A percentile compares a stretch with the other conserved stretches of the same genome.
Evolutionary conservation across 1,140 invertebrate genomes (phyloP).

Genomic region (Aphis craccivora): DNA sequence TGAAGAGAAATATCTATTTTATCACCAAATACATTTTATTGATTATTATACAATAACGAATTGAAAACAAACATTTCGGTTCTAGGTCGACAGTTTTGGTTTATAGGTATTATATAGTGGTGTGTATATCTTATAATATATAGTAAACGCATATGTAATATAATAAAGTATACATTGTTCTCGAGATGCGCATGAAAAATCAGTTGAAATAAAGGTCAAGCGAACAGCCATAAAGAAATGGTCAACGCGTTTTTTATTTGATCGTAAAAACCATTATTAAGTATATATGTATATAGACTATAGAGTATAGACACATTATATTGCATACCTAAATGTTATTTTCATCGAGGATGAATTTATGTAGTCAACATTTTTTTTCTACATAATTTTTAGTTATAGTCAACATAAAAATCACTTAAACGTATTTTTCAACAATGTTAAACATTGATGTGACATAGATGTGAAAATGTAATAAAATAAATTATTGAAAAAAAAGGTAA

Average conservation of each 20-base stretch:
- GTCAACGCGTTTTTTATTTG: not conserved
- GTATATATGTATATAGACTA: not conserved
- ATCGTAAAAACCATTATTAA: slow-evolving; percentile 28
- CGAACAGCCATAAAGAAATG: not conserved
- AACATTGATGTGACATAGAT: not conserved
- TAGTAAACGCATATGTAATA: not conserved
- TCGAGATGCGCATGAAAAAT: not conserved
- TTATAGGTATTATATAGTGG: not conserved
- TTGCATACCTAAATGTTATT: not conserved
- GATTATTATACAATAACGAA: not conserved
- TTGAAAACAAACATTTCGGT: not conserved
- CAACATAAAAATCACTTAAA: not conserved
- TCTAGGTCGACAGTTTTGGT: not conserved
- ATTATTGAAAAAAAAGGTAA: not conserved
- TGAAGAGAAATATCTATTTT: not conserved
- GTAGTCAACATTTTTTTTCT: not conserved
- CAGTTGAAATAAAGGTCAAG: not conserved
- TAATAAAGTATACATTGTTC: slow-evolving; percentile 1
- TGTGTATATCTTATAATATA: not conserved
- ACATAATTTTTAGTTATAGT: not conserved
- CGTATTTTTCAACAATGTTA: not conserved
- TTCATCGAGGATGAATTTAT: slow-evolving; percentile 10
- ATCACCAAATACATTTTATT: not conserved
- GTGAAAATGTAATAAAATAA: not conserved
- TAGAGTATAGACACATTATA: not conserved